phyloP scores from a whole-genome alignment of 1,140 invertebrate species.

The Leptinotarsa undecemlineata region DNA sequence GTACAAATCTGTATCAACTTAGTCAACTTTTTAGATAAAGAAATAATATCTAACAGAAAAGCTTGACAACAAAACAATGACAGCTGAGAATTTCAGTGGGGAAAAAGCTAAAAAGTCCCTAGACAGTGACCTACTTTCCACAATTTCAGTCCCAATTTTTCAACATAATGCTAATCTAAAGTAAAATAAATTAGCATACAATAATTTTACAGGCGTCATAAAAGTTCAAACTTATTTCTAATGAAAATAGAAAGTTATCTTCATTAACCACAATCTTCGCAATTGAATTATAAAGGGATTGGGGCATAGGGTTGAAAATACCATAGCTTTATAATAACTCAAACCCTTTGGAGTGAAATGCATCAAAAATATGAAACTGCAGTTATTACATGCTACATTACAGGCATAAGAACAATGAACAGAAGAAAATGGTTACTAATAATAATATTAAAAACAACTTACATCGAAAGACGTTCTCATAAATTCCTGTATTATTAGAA shows the following conservation, averaged over 20 bases:
- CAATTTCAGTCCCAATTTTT: conserved; percentile 19
- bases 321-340: no score
- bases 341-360: not conserved
- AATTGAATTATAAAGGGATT: no score
- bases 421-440: conserved; percentile 5
- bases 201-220: no score
- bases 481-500: conserved; percentile 17
- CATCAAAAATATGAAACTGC: conserved; percentile 14
- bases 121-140: conserved; percentile 37
- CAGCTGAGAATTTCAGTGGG: conserved; percentile 30
- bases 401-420: conserved; percentile 20
- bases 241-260: no score
- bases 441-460: conserved; percentile 16
- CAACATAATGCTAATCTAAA: not conserved
- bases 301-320: no score
- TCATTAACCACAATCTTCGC: no score
- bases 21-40: not conserved
- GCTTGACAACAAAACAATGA: conserved; percentile 20
- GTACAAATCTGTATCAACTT: not conserved
- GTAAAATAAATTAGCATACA: not conserved
- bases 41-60: conserved; percentile 11
- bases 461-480: conserved; percentile 1
- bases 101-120: conserved; percentile 34
- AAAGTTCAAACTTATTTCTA: no score
- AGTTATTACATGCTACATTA: conserved; percentile 11